Evolutionary conservation across 2,113 vertebrate species (phyloP).

Genomic region (Sylvicapra grimmia): DNA sequence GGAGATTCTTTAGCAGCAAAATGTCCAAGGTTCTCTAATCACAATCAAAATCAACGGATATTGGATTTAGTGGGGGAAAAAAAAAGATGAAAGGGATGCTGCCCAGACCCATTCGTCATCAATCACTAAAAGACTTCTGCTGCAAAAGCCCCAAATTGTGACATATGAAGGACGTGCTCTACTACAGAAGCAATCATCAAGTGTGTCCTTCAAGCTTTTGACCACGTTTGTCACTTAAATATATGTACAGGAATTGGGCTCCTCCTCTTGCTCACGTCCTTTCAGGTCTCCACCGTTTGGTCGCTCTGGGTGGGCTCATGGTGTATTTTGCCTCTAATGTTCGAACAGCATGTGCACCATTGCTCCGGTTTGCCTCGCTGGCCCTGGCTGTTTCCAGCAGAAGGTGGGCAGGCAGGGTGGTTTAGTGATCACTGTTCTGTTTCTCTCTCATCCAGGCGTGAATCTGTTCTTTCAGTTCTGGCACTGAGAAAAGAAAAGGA

Average conservation of each 20-base stretch:
- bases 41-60: slow-evolving; percentile 83
- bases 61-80: slow-evolving; percentile 47
- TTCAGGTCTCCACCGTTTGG: slow-evolving; percentile 1
- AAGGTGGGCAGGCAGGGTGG: background rate
- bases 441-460: slow-evolving; percentile 98
- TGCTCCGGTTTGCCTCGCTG: slow-evolving; percentile 18
- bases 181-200: slow-evolving; percentile 70
- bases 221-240: slow-evolving; percentile 81
- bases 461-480: slow-evolving; percentile 96
- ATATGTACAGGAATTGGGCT: slow-evolving; percentile 84
- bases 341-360: background rate
- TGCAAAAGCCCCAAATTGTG: slow-evolving; percentile 73
- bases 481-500: slow-evolving; percentile 79
- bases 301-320: slow-evolving; percentile 39
- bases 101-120: slow-evolving; percentile 74
- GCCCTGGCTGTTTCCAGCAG: slow-evolving; percentile 25
- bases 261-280: slow-evolving; percentile 53
- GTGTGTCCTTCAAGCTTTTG: slow-evolving; percentile 74
- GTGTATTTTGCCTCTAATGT: background rate
- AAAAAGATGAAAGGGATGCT: slow-evolving; percentile 71
- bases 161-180: slow-evolving; percentile 70
- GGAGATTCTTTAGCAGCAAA: slow-evolving; percentile 83
- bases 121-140: slow-evolving; percentile 70
- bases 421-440: slow-evolving; percentile 85
- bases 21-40: slow-evolving; percentile 82